Base-by-base conservation (phyloP, 2,797 vertebrate genomes). In the Cetoscarus ocellatus region DNA sequence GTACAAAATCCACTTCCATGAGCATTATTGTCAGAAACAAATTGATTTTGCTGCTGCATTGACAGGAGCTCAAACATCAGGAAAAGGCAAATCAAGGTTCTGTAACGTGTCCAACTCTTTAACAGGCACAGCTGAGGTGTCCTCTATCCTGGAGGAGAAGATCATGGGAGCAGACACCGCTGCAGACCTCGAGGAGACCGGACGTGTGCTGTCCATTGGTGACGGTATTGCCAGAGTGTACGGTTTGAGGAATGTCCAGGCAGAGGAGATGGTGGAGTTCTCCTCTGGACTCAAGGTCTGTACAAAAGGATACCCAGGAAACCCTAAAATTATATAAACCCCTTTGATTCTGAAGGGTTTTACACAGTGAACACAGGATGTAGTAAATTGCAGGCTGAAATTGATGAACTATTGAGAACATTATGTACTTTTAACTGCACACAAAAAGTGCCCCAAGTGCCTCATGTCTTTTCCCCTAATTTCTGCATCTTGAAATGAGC, bases 181-280 rank as follows among this genome's bases (percentile, higher is more conserved):
- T 39, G 96, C 96, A 53, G 96, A 97, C 67, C 94, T 99, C 68
- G 96, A 99, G 87, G 98, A 99, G 91, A 99, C 98, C 0, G 98
- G 98, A 0, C 96, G 97, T 0, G 98, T 99, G 80, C 94, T 99
- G 81, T 99, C 98, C 0, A 98, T 99, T 7, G 98, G 98, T 65
- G 98, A 99, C 0, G 98, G 98, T 88, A 99, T 99, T 75, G 98
- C 98, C 85, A 95, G 97, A 67, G 98, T 99, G 3, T 99, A 99
- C 0, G 98, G 98, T 0, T 91, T 99, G 34, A 97, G 97, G 79
- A 99, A 99, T 60, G 98, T 99, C 67, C 98, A 99, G 88, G 97
- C 98, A 15, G 98, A 99, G 79, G 98, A 99, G 94, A 99, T 99
- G 98, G 97, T 99, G 88, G 98, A 99, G 15, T 99, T 99, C 91